A percentile compares a stretch with the other conserved stretches of the same genome.
These are phyloP conservation scores for Ivindomyrus marchei DNA, from an alignment of 2,113 vertebrate genomes.

Conservation along the genomic window DNA sequence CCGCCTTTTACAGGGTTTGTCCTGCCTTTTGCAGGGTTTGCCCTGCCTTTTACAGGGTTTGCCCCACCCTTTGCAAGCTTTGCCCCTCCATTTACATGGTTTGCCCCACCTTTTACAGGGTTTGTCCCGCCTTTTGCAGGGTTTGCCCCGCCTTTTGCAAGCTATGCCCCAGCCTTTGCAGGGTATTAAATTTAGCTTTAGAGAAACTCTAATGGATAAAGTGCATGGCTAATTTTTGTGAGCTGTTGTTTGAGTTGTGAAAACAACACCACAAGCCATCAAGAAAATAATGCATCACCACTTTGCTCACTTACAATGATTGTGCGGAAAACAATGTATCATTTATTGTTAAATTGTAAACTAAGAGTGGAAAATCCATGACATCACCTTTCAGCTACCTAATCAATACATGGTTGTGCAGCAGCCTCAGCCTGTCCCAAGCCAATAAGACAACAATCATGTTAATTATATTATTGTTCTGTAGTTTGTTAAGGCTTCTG, in stretches of 20 bases:
- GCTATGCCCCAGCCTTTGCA: background rate
- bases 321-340: background rate
- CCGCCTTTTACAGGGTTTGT: too few species aligned
- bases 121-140: too few species aligned
- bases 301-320: background rate
- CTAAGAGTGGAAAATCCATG: background rate
- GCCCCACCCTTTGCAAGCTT: too few species aligned
- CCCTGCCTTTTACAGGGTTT: too few species aligned
- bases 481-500: background rate
- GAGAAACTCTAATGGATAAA: background rate
- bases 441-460: background rate
- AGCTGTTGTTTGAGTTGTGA: background rate
- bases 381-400: background rate
- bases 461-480: background rate
- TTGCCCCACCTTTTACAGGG: background rate
- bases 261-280: background rate
- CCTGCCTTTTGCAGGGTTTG: too few species aligned
- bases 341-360: background rate
- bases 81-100: too few species aligned
- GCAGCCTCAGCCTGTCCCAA: background rate
- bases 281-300: background rate
- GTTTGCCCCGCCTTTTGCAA: background rate
- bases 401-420: background rate
- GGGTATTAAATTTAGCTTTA: background rate
- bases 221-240: background rate